Evolutionary conservation across 2,797 vertebrate species (phyloP), one percentile per base, ranked within the genome.

Genomic region (Allobates femoralis): DNA sequence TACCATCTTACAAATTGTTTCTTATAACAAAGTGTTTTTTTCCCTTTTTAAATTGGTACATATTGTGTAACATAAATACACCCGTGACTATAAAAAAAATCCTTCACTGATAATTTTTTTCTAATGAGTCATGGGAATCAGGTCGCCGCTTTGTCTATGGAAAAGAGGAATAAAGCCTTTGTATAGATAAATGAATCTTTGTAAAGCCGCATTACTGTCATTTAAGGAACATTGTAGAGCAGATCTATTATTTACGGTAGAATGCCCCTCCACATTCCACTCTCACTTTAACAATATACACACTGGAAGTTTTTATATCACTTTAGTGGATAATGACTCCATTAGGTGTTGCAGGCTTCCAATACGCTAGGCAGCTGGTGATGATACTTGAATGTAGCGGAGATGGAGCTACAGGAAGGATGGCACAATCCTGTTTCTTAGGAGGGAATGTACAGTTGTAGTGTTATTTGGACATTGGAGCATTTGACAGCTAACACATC

Each of bases 401-500:
- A 74, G 75, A 81, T 66, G 86, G 73, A 71, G 66, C 46, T 83
- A 37, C 75, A 91, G 91, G 91, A 91, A 66, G 58, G 91, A 93
- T 90, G 79, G 32, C 0, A 50, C 0, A 32, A 18, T 30, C 86
- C 86, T 74, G 81, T 92, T 96, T 95, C 93, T 94, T 95, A 88
- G 91, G 89, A 92, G 94, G 93, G 95, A 95, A 94, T 93, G 91
- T 90, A 91, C 92, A 91, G 94, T 94, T 92, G 93, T 93, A 89
- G 93, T 91, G 90, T 95, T 93, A 93, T 96, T 97, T 97, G 95
- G 95, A 96, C 93, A 94, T 93, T 94, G 92, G 96, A 93, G 94
- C 94, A 2, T 97, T 96, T 96, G 96, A 96, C 96, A 97, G 95
- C 95, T 94, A 91, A 94, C 94, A 94, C 90, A 93, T 96, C 96